Base-by-base conservation (phyloP, 2,888 invertebrate genomes). In the Coelopa pilipes region DNA sequence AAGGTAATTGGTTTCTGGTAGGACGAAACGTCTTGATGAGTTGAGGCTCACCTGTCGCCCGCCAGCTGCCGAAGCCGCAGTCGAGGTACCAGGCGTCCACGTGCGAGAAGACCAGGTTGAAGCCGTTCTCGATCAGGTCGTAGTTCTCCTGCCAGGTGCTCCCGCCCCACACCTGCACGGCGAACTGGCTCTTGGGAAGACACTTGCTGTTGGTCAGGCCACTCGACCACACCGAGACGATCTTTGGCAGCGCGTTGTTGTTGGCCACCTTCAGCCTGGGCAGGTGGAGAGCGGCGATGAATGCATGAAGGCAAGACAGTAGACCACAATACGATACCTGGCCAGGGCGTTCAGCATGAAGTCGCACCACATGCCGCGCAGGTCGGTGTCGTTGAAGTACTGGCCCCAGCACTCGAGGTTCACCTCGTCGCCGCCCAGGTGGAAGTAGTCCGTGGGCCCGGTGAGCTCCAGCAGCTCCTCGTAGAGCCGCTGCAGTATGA, bases 31-130 rank as follows among this genome's bases (percentile, higher is more conserved):
- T 34, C 34, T 34, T 34, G 4, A 7, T 4, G 34, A 34, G 34
- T 34, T 34, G 34, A 4, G n/a, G 34, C 34, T 34, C 70, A 73
- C 88, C 88, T 46, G 92, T 92, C 82, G 94, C 93, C 34, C 95
- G 90, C 96, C 96, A 96, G 77, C 92, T 92, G 0, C 94, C 95
- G 85, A 94, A 95, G 1, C 96, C 96, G 84, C 95, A 96, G 86
- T 96, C 95, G 78, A 96, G 89, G 87, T 95, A 96, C 94, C 94
- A 94, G 5, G 94, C 94, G 85, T 96, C 95, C 72, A 95, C 95
- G 87, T 96, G 95, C 17, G 95, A 95, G 74, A 95, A 87, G 73
- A 96, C 92, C 69, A 94, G 89, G 73, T 92, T 91, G 87, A 92
- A 95, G 2, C 95, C 95, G 73, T 92, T 92, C 78, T 93, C 91